Evolutionary conservation across 2,888 invertebrate species (phyloP), one percentile per base, ranked within the genome.

Genomic region (Morpho achilles): DNA sequence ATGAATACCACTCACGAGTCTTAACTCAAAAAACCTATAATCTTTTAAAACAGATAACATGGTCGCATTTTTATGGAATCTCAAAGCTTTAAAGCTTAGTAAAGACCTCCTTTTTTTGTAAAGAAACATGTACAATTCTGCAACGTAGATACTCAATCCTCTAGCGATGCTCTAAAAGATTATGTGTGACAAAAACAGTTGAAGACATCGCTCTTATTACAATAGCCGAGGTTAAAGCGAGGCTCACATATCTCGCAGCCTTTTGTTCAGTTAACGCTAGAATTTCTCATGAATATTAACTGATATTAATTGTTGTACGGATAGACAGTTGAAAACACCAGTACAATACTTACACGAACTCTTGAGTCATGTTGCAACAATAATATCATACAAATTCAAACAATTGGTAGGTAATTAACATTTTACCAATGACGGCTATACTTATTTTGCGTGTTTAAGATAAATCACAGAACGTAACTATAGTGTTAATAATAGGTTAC

Each of bases 281-380:
- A 61, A 73, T 71, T 71, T 64, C 82, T 87, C 84, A 88, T 89
- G 87, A 88, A 89, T 89, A 88, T 85, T 87, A 82, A 87, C 69
- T 67, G 67, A 75, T 78, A 79, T 83, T 79, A 79, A 82, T 85
- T 84, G 82, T 87, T 82, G 79, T 75, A 70, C 67, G 72, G 69
- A 77, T 70, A 70, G 74, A 70, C 70, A 76, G 73, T 77, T 83
- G 74, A 80, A 81, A 80, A 79, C 73, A 73, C 74, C 72, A 68
- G 64, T 65, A 75, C 75, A 74, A 75, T 74, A 69, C 65, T 71
- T 66, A 71, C 76, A 76, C 73, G 74, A 72, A 59, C 40, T 40
- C 64, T 65, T 69, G 57, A 62, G 50, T 65, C 55, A 61, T 65
- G 46, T 56, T 59, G 53, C 52, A 61, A 52, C 9, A 56, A 57